These are phyloP conservation scores for Chaetodon auriga DNA, from an alignment of 2,113 vertebrate species.

Conservation along the genomic window DNA sequence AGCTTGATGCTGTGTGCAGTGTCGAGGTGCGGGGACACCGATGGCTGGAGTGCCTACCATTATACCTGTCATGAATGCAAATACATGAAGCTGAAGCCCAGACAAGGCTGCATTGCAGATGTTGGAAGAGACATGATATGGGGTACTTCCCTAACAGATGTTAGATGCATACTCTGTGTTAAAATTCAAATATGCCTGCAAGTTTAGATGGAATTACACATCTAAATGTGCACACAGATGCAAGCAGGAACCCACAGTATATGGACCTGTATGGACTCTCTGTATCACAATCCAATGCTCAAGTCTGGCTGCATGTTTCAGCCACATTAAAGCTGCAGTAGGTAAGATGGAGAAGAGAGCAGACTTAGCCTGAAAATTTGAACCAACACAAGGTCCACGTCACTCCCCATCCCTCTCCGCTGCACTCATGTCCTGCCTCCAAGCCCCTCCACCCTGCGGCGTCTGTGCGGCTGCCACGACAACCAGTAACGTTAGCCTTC, in stretches of 20 bases:
- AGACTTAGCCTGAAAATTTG: no score
- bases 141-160: neutral
- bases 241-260: neutral
- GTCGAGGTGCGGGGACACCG: slow-evolving; percentile 11
- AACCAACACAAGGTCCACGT: no score
- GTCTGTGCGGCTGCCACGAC: no score
- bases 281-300: neutral
- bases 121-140: slow-evolving; percentile 1
- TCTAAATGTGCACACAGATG: slow-evolving; percentile 13
- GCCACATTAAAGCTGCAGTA: no score
- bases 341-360: no score
- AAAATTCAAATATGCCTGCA: neutral
- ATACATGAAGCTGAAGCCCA: slow-evolving; percentile 25
- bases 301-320: slow-evolving; percentile 35
- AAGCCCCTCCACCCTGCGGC: no score
- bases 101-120: slow-evolving; percentile 68
- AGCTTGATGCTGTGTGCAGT: slow-evolving; percentile 31
- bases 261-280: slow-evolving; percentile 7
- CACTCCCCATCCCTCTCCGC: no score
- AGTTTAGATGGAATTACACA: neutral
- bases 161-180: neutral
- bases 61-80: slow-evolving; percentile 47
- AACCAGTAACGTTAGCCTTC: no score
- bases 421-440: no score
- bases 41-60: slow-evolving; percentile 11